Conservation (phyloP, 1,140 invertebrate species). For the Brachionus plicatilis region DNA sequence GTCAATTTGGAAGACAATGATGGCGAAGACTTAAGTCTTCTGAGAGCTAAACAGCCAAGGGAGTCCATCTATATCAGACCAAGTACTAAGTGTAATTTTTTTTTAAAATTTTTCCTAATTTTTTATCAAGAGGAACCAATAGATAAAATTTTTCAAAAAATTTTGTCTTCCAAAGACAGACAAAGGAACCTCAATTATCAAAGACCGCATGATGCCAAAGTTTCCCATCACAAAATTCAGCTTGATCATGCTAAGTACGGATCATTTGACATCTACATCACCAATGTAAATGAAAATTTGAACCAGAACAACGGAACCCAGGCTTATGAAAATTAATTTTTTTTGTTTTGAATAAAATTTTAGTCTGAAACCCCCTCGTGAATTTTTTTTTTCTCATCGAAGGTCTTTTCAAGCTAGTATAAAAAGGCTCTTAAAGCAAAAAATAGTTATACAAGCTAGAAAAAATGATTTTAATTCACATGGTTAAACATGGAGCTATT, state of each 20-base stretch:
- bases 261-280: conserved; percentile 36
- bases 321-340: background rate
- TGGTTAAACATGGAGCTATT: background rate
- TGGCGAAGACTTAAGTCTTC: background rate
- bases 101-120: background rate
- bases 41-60: background rate
- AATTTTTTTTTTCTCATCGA: background rate
- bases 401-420: background rate
- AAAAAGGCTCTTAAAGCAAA: background rate
- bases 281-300: conserved; percentile 29
- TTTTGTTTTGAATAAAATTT: conserved; percentile 8
- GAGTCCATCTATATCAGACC: background rate
- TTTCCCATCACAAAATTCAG: background rate
- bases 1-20: background rate
- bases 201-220: background rate
- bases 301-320: background rate
- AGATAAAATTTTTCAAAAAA: background rate
- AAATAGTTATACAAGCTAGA: background rate
- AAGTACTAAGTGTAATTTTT: background rate
- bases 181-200: background rate
- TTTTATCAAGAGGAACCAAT: background rate
- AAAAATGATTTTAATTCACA: background rate
- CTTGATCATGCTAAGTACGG: conserved; percentile 30
- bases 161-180: background rate
- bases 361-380: background rate